Base-by-base conservation (phyloP, 2,797 vertebrate species). In the Chaenodraco wilsoni region DNA sequence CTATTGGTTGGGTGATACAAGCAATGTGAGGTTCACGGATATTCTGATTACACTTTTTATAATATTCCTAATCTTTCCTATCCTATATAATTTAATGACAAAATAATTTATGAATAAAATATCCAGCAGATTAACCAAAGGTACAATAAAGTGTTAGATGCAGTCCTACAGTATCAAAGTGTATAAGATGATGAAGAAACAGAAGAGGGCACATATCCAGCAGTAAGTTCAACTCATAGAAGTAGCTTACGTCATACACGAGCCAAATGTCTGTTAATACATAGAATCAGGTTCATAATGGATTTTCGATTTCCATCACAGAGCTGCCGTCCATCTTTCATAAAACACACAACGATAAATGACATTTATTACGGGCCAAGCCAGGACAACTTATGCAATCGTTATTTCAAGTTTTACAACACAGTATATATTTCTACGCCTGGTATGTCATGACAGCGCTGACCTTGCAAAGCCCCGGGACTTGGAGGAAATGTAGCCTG, bases 401-500 rank as follows among this genome's bases (percentile, higher is more conserved):
- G 31, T 46, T 63, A 43, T 44, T 40, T 62, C 19, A n/a, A 41
- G 31, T 23, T 55, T 50, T 37, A 45, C 41, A 31, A 17, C 40
- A 5, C 68, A 9, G 33, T 31, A 27, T 27, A 27, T 27, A 1
- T 16, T 31, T 4, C 13, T 31, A 1, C 13, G 40, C 6, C 13
- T 9, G 31, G 27, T 49, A 17, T 43, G 33, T 43, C 8, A 60
- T 27, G 51, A 49, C 69, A 69, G 49, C 45, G 65, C 50, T 45
- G 58, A 14, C 41, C 57, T 60, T 16, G 1, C 31, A 69, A 57
- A 51, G 58, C n/a, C 2, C 54, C 64, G 63, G 66, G 65, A 78
- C 72, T 84, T 82, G 78, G 74, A 79, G 68, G 65, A 79, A 79
- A 79, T 14, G 43, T 55, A 74, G 54, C 54, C 81, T 40, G 63